These are phyloP conservation scores for Sciurus carolinensis DNA, from an alignment of 2,797 vertebrate genomes.

Conservation along the genomic window DNA sequence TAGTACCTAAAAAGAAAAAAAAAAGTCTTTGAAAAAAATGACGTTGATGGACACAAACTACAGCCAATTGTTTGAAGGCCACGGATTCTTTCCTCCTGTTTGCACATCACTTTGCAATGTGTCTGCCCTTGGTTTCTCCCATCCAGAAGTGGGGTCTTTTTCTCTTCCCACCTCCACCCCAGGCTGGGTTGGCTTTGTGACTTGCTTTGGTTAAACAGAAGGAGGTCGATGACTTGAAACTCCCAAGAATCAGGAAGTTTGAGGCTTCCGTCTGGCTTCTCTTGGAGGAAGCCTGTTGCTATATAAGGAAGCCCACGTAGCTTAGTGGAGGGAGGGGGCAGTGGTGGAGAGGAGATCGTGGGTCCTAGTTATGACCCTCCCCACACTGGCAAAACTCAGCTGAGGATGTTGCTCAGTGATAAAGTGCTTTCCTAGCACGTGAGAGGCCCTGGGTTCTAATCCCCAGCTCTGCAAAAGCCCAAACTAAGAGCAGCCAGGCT, in stretches of 20 bases:
- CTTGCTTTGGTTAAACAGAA: neutral
- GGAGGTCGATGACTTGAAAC: neutral
- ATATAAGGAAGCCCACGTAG: neutral
- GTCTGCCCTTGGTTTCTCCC: neutral
- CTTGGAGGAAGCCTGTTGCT: neutral
- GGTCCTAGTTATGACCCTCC: too few species aligned
- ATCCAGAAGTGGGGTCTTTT: neutral
- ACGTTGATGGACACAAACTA: neutral
- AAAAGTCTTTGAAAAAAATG: neutral
- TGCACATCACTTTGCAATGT: neutral
- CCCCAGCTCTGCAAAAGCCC: neutral
- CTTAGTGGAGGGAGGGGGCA: too few species aligned
- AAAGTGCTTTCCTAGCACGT: too few species aligned
- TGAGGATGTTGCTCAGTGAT: neutral
- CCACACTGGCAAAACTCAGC: too few species aligned
- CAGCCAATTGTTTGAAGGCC: neutral
- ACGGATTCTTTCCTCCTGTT: neutral
- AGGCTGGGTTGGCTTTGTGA: slow-evolving; percentile 10
- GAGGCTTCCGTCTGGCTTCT: slow-evolving; percentile 1
- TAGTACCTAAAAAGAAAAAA: too few species aligned
- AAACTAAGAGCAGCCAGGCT: neutral
- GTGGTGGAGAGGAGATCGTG: too few species aligned
- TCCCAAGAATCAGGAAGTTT: slow-evolving; percentile 7
- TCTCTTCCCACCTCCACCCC: neutral
- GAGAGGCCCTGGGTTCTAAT: neutral